Conservation (phyloP, 2,797 vertebrate species). For the Enteromius paludinosus region DNA sequence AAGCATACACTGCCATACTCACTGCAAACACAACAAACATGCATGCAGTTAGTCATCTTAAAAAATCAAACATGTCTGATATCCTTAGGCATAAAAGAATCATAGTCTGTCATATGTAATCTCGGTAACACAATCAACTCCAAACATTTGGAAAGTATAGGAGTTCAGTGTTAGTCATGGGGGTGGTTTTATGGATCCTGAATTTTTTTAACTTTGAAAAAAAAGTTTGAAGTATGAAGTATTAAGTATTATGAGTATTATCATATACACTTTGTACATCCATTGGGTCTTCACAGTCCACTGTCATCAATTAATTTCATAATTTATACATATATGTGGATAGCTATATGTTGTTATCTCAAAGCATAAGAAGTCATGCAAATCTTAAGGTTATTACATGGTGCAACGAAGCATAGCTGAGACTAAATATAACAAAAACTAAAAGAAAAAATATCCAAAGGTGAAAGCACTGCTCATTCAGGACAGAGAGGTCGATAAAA, state of each 20-base stretch:
- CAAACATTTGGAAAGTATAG: neutral
- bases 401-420: neutral
- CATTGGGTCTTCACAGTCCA: neutral
- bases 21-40: neutral
- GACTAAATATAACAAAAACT: neutral
- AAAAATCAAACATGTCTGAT: constrained; percentile 5
- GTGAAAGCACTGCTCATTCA: neutral
- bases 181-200: neutral
- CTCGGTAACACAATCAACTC: neutral
- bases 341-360: neutral
- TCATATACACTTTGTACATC: neutral
- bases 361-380: neutral
- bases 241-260: neutral
- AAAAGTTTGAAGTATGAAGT: neutral
- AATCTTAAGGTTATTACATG: neutral
- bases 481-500: neutral
- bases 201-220: neutral
- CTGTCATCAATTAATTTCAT: neutral
- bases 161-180: neutral
- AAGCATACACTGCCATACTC: neutral
- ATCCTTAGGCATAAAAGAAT: neutral
- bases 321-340: neutral
- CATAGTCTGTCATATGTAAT: neutral
- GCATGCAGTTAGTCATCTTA: neutral
- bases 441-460: no score